Conservation (phyloP, 2,888 invertebrate genomes). For the Polia nebulosa region DNA sequence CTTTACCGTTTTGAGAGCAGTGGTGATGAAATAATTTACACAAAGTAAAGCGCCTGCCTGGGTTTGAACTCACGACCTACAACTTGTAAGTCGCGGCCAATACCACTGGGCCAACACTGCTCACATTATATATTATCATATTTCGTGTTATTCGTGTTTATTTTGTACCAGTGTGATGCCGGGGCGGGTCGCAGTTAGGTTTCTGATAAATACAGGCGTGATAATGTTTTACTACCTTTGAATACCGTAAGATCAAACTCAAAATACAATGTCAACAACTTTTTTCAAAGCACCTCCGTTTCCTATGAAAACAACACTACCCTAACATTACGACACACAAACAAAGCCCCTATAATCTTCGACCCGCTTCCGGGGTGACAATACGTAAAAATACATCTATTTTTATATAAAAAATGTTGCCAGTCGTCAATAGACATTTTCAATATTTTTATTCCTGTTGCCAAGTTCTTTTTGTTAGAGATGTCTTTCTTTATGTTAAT, state of each 20-base stretch:
- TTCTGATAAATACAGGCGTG: too few relatives aligned
- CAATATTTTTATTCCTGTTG: slow-evolving; percentile 19
- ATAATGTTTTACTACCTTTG: neutral
- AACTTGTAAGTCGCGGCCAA: too few relatives aligned
- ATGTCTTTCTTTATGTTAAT: slow-evolving; percentile 5
- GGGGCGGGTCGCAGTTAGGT: too few relatives aligned
- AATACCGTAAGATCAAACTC: neutral
- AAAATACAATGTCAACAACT: neutral
- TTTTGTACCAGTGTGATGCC: too few relatives aligned
- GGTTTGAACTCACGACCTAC: too few relatives aligned
- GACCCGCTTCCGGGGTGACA: slow-evolving; percentile 1
- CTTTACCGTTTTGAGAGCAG: too few relatives aligned
- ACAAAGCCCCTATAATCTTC: slow-evolving; percentile 1
- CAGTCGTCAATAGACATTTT: slow-evolving; percentile 10
- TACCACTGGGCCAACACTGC: too few relatives aligned
- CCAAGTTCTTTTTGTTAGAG: slow-evolving; percentile 7
- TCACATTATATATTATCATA: too few relatives aligned
- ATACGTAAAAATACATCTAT: slow-evolving; percentile 10
- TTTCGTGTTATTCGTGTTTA: too few relatives aligned
- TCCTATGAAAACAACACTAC: slow-evolving; percentile 16
- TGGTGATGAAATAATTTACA: too few relatives aligned
- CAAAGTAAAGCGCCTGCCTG: too few relatives aligned
- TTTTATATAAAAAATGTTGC: neutral
- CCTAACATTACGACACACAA: slow-evolving; percentile 1
- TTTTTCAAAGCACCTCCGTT: slow-evolving; percentile 14